These are phyloP conservation scores for Dasyornis broadbenti DNA, from an alignment of 2,113 vertebrate genomes.

Conservation along the genomic window DNA sequence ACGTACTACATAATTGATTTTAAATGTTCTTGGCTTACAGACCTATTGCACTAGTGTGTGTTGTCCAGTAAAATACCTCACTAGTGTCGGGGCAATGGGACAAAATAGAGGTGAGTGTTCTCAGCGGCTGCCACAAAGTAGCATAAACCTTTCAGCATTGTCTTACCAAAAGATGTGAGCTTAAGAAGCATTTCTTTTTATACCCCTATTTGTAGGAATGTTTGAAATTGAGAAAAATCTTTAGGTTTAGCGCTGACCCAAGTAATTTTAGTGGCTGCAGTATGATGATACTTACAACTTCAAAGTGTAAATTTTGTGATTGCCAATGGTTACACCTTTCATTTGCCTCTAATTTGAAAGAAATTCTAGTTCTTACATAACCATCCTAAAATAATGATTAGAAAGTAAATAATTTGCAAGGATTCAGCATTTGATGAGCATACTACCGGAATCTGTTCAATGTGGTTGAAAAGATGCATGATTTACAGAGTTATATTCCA, in stretches of 20 bases:
- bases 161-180: not conserved
- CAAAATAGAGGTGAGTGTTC: accelerated
- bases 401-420: not conserved
- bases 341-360: not conserved
- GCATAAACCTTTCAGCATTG: no score
- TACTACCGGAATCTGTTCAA: not conserved
- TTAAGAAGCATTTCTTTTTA: not conserved
- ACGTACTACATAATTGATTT: not conserved
- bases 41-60: not conserved
- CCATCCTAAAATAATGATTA: not conserved
- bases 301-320: not conserved
- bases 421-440: not conserved
- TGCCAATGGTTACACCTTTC: not conserved
- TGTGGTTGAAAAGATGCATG: not conserved
- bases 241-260: not conserved
- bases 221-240: not conserved
- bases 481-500: not conserved
- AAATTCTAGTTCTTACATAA: not conserved
- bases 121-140: not conserved
- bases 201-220: not conserved
- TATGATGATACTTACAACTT: not conserved
- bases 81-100: not conserved
- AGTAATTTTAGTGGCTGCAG: not conserved
- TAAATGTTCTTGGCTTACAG: not conserved
- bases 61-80: not conserved